phyloP scores from a whole-genome alignment of 2,113 vertebrate species.

The Oreochromis tanganicae region DNA sequence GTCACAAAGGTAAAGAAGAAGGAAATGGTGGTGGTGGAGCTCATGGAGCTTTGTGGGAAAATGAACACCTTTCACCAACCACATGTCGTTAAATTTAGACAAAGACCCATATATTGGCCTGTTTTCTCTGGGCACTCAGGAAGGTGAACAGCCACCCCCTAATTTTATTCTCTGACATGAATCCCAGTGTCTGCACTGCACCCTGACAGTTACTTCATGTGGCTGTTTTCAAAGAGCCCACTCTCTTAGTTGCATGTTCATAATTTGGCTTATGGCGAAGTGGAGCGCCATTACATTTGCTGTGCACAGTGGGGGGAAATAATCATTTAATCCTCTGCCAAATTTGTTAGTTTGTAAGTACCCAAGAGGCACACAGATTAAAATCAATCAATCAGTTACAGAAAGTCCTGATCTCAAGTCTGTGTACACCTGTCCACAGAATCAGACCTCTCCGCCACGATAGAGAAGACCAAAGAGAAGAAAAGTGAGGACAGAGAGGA shows the following conservation, averaged over 20 bases:
- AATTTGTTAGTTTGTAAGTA: not conserved
- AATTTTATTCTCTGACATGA: not conserved
- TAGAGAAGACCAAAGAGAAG: not conserved
- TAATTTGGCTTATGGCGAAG: not conserved
- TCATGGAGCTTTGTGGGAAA: not conserved
- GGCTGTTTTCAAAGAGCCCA: not conserved
- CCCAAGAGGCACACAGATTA: not conserved
- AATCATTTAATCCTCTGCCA: accelerated
- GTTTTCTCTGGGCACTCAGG: not conserved
- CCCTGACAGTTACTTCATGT: not conserved
- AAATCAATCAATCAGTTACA: not conserved
- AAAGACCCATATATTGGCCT: not conserved
- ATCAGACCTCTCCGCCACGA: not conserved
- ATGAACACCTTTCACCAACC: not conserved
- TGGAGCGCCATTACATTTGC: not conserved
- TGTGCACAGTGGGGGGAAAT: not conserved
- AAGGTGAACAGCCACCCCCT: not conserved
- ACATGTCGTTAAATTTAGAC: not conserved
- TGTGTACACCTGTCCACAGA: not conserved
- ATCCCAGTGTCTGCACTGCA: not conserved
- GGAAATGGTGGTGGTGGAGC: not conserved
- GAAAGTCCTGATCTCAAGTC: not conserved
- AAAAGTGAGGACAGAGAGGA: not conserved
- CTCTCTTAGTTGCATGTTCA: not conserved
- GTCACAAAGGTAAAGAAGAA: not conserved